phyloP scores from a whole-genome alignment of 2,113 vertebrate genomes.

The Oncorhynchus tshawytscha region DNA sequence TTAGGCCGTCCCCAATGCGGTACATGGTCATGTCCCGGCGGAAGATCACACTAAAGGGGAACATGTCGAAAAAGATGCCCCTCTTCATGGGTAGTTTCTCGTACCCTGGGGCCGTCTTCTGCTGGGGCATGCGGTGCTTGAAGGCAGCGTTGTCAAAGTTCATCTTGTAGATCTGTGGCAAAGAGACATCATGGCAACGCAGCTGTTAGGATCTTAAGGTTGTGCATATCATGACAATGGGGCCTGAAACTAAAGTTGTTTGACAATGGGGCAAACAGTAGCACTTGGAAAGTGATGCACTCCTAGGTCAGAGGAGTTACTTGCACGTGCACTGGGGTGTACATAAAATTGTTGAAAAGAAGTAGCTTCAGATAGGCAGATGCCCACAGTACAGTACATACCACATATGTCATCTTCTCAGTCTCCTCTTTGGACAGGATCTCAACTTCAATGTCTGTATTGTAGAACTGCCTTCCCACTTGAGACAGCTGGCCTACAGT shows the following conservation, averaged over 20 bases:
- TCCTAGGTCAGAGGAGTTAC: too few relatives aligned
- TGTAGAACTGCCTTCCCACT: constrained; percentile 77
- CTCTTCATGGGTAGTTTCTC: constrained; percentile 78
- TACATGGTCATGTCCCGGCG: constrained; percentile 77
- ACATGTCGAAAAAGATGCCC: constrained; percentile 77
- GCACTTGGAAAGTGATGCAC: neutral
- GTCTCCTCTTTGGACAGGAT: constrained; percentile 78
- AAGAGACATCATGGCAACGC: neutral
- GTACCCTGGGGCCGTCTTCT: constrained; percentile 73
- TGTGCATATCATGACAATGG: too few relatives aligned
- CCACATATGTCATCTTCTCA: constrained; percentile 77
- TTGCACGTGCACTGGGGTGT: too few relatives aligned
- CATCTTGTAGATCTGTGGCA: constrained; percentile 73
- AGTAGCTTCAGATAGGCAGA: too few relatives aligned
- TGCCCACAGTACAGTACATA: constrained; percentile 33
- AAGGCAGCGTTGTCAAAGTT: constrained; percentile 78
- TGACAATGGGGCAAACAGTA: neutral
- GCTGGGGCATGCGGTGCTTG: constrained; percentile 74
- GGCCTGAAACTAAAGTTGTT: too few relatives aligned
- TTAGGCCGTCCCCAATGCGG: constrained; percentile 70
- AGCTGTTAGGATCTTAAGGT: neutral
- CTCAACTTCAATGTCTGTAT: constrained; percentile 76
- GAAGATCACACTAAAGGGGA: constrained; percentile 76
- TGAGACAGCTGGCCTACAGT: constrained; percentile 71
- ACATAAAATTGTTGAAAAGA: too few relatives aligned